A percentile compares a stretch with the other conserved stretches of the same genome.
Evolutionary conservation across 2,888 invertebrate genomes (phyloP).

Genomic region (Lagria hirta): DNA sequence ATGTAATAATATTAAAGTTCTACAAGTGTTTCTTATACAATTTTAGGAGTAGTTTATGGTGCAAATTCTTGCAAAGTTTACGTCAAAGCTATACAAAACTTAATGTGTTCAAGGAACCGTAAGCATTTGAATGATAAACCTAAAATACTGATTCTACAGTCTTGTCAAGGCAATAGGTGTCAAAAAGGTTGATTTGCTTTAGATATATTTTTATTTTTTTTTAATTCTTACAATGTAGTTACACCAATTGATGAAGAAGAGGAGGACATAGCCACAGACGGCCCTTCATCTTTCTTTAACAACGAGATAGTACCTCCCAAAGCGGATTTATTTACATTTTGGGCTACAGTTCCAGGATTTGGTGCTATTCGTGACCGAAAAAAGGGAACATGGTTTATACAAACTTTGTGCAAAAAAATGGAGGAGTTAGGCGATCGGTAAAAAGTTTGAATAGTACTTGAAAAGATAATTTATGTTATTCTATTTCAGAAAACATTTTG

Average conservation of each 20-base stretch:
- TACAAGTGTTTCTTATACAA: no score
- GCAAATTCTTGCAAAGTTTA: conserved; percentile 55
- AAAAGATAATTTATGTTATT: conserved; percentile 5
- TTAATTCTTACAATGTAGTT: conserved; percentile 15
- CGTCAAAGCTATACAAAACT: conserved; percentile 51
- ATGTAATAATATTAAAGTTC: no score
- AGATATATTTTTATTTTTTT: no score
- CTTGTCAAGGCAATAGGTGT: conserved; percentile 57
- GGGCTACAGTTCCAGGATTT: conserved; percentile 48
- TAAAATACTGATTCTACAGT: conserved; percentile 61
- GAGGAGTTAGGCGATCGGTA: conserved; percentile 29
- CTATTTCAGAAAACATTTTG: conserved; percentile 40
- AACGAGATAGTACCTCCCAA: conserved; percentile 30
- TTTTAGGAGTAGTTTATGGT: conserved; percentile 56
- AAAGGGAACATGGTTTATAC: conserved; percentile 50
- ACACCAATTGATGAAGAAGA: conserved; percentile 34
- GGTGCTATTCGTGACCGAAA: conserved; percentile 45
- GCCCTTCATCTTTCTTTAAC: conserved; percentile 19
- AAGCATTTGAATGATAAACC: conserved; percentile 53
- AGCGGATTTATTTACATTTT: conserved; percentile 45
- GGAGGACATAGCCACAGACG: conserved; percentile 32
- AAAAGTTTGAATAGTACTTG: conserved; percentile 32
- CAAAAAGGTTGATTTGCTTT: conserved; percentile 36
- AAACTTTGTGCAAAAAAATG: conserved; percentile 45
- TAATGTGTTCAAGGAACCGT: conserved; percentile 48